Conservation (phyloP, 2,113 vertebrate species). For the Vulpes ferrilata region DNA sequence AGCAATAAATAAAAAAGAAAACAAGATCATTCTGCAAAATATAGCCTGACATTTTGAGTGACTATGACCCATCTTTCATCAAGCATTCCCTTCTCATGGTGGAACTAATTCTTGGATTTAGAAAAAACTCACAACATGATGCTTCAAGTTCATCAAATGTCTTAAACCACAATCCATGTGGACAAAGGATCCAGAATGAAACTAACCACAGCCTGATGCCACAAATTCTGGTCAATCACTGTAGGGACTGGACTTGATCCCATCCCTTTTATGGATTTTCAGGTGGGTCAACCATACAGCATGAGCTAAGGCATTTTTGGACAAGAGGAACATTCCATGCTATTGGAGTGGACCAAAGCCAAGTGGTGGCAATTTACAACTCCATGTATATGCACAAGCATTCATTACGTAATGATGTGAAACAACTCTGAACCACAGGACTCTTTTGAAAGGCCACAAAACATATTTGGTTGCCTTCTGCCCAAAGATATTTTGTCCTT, state of each 20-base stretch:
- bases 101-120: conserved; percentile 57
- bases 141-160: conserved; percentile 5
- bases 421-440: not conserved
- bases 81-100: not conserved
- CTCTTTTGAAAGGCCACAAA: not conserved
- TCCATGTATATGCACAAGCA: not conserved
- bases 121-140: not conserved
- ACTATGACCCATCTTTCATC: conserved; percentile 49
- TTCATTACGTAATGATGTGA: not conserved
- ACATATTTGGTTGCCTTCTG: not conserved
- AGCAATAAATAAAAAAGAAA: conserved; percentile 70
- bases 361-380: not conserved
- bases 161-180: too few relatives aligned
- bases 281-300: too few relatives aligned
- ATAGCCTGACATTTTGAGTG: conserved; percentile 38
- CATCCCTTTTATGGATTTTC: not conserved
- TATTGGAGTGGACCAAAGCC: not conserved
- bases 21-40: conserved; percentile 53
- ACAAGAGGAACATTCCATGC: not conserved
- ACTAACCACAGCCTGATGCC: not conserved
- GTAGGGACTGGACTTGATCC: not conserved
- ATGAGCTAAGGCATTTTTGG: not conserved
- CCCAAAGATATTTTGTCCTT: not conserved
- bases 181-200: not conserved
- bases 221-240: not conserved